Evolutionary conservation across 2,113 vertebrate species (phyloP).

Genomic region (Otus sunia): DNA sequence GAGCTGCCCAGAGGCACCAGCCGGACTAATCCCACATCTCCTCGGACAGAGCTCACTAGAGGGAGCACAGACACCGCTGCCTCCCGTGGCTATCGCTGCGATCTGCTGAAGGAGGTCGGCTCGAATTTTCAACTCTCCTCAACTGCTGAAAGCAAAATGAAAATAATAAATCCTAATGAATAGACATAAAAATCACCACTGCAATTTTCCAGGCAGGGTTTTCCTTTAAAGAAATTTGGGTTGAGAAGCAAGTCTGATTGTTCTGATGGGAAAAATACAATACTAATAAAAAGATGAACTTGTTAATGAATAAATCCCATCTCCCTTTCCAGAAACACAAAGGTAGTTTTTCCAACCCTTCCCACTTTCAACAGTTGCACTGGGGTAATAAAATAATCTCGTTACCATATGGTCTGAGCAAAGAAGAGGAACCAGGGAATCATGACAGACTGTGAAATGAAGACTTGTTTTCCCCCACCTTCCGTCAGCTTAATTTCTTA

Average conservation of each 20-base stretch:
- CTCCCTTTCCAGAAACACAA: neutral
- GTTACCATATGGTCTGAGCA: neutral
- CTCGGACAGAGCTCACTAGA: slow-evolving; percentile 41
- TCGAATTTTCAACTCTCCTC: neutral
- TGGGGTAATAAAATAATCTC: slow-evolving; percentile 29
- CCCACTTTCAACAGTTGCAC: neutral
- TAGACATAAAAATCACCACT: neutral
- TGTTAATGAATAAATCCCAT: neutral
- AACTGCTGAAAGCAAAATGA: neutral
- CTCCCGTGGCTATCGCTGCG: neutral
- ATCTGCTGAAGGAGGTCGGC: neutral
- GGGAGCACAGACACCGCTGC: slow-evolving; percentile 23
- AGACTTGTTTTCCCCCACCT: neutral
- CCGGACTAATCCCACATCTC: rapidly evolving
- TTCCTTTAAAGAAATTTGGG: neutral
- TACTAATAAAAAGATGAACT: slow-evolving; percentile 24
- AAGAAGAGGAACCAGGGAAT: slow-evolving; percentile 1
- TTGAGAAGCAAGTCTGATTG: neutral
- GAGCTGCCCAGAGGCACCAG: neutral
- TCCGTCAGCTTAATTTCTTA: slow-evolving; percentile 10
- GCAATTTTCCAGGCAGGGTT: neutral
- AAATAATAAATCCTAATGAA: slow-evolving; percentile 33
- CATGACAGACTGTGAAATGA: neutral
- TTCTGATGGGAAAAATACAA: neutral
- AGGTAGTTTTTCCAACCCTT: neutral